Evolutionary conservation across 2,797 vertebrate species (phyloP).

Genomic region (Coccyzus lansbergi): DNA sequence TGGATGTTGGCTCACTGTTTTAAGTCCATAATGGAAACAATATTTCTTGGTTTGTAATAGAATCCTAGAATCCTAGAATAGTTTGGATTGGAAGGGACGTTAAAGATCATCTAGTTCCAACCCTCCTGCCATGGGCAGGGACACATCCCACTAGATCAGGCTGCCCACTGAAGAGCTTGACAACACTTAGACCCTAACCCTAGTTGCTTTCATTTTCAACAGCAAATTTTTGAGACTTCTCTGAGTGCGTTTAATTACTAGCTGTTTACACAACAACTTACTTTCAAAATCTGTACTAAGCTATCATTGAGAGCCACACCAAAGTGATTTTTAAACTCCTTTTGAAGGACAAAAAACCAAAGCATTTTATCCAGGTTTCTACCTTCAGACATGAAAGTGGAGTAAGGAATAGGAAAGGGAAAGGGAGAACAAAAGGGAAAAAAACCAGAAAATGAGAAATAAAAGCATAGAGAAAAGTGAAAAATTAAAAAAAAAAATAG

Average conservation of each 20-base stretch:
- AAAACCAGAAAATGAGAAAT: background rate
- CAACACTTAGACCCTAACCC: rapidly evolving
- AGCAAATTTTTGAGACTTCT: background rate
- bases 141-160: too few species aligned
- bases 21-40: background rate
- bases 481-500: background rate
- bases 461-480: background rate
- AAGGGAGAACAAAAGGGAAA: too few species aligned
- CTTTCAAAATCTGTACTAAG: too few species aligned
- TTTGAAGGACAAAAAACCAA: background rate
- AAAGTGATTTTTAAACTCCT: background rate
- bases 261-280: background rate
- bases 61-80: too few species aligned
- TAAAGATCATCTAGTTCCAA: too few species aligned
- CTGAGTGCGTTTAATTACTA: background rate
- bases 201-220: background rate
- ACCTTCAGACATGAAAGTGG: background rate
- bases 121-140: too few species aligned
- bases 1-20: background rate
- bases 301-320: background rate
- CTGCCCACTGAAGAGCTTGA: background rate
- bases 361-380: background rate
- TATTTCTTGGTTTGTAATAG: background rate
- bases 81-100: too few species aligned
- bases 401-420: background rate